These are phyloP conservation scores for Achroia grisella DNA, from an alignment of 1,140 invertebrate species.

Conservation along the genomic window DNA sequence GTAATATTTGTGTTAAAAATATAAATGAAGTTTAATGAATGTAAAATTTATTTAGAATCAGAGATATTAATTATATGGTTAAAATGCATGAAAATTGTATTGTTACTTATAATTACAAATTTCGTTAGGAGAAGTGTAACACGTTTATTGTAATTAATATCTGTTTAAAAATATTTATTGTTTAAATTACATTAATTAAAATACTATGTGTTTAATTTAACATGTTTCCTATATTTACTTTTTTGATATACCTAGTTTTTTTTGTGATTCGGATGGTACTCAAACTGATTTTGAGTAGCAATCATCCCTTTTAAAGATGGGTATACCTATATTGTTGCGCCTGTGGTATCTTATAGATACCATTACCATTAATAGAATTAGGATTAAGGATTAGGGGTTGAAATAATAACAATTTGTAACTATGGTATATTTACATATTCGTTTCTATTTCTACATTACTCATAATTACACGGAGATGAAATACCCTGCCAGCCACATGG, in stretches of 20 bases:
- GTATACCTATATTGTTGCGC: too few species aligned
- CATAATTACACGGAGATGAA: not conserved
- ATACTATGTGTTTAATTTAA: conserved; percentile 25
- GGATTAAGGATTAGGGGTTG: too few species aligned
- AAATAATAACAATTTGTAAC: too few species aligned
- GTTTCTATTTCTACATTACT: not conserved
- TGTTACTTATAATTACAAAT: too few species aligned
- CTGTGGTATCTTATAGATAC: too few species aligned
- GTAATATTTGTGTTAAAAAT: conserved; percentile 8
- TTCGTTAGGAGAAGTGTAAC: conserved; percentile 22
- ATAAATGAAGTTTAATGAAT: conserved; percentile 24
- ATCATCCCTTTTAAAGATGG: too few species aligned
- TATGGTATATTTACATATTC: not conserved
- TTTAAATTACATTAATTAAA: conserved; percentile 57
- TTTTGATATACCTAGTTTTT: too few species aligned
- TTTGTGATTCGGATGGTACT: too few species aligned
- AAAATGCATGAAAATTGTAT: too few species aligned
- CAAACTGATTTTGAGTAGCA: too few species aligned
- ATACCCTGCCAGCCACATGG: conserved; percentile 3
- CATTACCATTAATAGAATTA: too few species aligned
- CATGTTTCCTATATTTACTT: not conserved
- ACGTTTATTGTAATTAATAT: conserved; percentile 49
- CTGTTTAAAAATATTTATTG: conserved; percentile 72
- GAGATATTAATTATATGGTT: too few species aligned
- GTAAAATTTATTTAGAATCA: conserved; percentile 10